A percentile compares a stretch with the other conserved stretches of the same genome.
phyloP scores from a whole-genome alignment of 2,888 invertebrate species.

The Platycheirus albimanus region DNA sequence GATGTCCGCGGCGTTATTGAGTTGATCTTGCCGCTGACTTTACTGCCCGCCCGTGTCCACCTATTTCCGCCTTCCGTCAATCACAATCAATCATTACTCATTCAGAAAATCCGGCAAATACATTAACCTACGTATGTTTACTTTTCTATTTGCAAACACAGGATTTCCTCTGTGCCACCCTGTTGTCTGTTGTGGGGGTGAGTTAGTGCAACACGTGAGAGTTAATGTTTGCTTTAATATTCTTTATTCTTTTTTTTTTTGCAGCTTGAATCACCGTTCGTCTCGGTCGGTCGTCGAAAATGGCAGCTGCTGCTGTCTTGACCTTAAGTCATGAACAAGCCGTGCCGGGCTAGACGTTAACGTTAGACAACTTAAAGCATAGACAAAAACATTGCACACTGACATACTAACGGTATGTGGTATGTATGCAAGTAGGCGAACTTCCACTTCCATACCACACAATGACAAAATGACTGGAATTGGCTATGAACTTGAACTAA shows the following conservation, averaged over 20 bases:
- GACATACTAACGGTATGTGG: slow-evolving; percentile 7
- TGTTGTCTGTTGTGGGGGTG: background rate
- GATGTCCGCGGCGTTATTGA: slow-evolving; percentile 5
- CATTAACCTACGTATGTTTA: slow-evolving; percentile 1
- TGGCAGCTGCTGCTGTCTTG: slow-evolving; percentile 47
- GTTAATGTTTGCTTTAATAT: slow-evolving; percentile 1
- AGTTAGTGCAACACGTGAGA: slow-evolving; percentile 24
- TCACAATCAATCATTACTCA: slow-evolving; percentile 56
- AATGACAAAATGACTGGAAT: slow-evolving; percentile 35
- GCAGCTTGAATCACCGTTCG: slow-evolving; percentile 2
- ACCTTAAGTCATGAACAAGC: slow-evolving; percentile 58
- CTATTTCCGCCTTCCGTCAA: slow-evolving; percentile 1
- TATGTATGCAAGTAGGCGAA: slow-evolving; percentile 65
- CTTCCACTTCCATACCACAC: slow-evolving; percentile 58
- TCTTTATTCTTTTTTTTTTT: background rate
- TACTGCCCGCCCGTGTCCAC: background rate
- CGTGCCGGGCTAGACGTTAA: slow-evolving; percentile 45
- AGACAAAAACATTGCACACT: background rate
- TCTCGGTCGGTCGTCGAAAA: slow-evolving; percentile 22
- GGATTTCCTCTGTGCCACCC: slow-evolving; percentile 9
- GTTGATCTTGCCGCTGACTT: slow-evolving; percentile 48
- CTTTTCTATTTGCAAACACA: slow-evolving; percentile 7
- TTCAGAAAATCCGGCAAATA: slow-evolving; percentile 20
- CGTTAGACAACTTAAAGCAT: slow-evolving; percentile 2
- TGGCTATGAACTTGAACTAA: slow-evolving; percentile 71